These are phyloP conservation scores for Lasioglossum pauxillum DNA, from an alignment of 2,888 invertebrate species.

Conservation along the genomic window DNA sequence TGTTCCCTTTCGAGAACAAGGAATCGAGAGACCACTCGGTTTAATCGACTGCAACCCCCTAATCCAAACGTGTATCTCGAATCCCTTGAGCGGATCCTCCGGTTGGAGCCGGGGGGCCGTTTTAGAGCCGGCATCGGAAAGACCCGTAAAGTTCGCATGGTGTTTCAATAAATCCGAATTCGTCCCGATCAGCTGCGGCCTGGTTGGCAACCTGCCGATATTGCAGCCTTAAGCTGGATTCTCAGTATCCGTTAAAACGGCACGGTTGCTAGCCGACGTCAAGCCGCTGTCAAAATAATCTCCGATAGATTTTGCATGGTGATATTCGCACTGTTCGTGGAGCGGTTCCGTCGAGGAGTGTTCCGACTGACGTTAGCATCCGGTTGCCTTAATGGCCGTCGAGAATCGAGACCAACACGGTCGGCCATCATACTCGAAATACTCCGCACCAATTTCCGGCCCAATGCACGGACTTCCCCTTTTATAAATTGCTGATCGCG, in stretches of 20 bases:
- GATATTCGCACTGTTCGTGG: not conserved
- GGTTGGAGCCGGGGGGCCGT: not conserved
- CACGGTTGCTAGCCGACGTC: not conserved
- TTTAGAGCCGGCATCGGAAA: not conserved
- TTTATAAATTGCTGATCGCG: not conserved
- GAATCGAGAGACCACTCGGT: constrained; percentile 25
- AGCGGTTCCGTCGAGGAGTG: not conserved
- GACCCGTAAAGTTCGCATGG: constrained; percentile 30
- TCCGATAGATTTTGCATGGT: constrained; percentile 1
- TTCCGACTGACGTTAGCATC: not conserved
- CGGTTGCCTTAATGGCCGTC: constrained; percentile 1
- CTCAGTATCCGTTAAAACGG: constrained; percentile 18
- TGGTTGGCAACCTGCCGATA: constrained; percentile 43
- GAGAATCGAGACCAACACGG: not conserved
- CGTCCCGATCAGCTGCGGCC: constrained; percentile 26
- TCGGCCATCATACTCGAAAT: not conserved
- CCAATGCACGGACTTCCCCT: not conserved
- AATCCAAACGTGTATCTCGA: constrained; percentile 22
- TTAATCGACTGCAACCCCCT: constrained; percentile 39
- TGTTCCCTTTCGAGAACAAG: constrained; percentile 24
- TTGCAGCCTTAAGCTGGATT: constrained; percentile 26
- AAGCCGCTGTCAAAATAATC: constrained; percentile 17
- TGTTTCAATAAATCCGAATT: constrained; percentile 48
- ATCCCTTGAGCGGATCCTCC: not conserved
- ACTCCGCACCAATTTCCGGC: not conserved